Evolutionary conservation across 2,113 vertebrate species (phyloP).

Genomic region (Panthera tigris): DNA sequence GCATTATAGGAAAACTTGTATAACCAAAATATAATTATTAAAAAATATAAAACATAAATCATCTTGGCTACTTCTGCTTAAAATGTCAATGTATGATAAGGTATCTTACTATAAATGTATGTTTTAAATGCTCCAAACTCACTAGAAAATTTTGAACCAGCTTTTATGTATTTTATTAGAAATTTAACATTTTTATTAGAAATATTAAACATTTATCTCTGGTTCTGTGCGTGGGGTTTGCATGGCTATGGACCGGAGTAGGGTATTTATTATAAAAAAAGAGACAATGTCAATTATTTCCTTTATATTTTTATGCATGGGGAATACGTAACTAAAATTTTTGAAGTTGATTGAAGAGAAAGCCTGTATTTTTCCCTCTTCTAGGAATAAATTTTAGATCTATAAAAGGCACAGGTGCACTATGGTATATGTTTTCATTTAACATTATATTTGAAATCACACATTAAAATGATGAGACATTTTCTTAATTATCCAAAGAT

Average conservation of each 20-base stretch:
- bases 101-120: background rate
- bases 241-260: background rate
- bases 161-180: background rate
- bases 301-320: background rate
- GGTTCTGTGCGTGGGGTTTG: background rate
- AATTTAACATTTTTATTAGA: background rate
- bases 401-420: background rate
- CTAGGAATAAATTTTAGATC: background rate
- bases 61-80: background rate
- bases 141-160: background rate
- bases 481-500: slow-evolving; percentile 10
- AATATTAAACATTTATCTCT: background rate
- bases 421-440: background rate
- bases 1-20: background rate
- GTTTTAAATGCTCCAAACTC: background rate
- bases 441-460: background rate
- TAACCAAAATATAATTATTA: background rate
- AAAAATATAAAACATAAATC: background rate
- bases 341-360: background rate
- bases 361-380: fast-evolving
- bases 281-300: background rate
- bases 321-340: background rate
- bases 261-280: background rate
- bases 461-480: background rate
- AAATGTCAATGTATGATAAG: background rate